Percentiles rank a stretch among this genome's conserved stretches.
phyloP scores from a whole-genome alignment of 2,888 invertebrate species.

The Scaptomyza caliginosa region DNA sequence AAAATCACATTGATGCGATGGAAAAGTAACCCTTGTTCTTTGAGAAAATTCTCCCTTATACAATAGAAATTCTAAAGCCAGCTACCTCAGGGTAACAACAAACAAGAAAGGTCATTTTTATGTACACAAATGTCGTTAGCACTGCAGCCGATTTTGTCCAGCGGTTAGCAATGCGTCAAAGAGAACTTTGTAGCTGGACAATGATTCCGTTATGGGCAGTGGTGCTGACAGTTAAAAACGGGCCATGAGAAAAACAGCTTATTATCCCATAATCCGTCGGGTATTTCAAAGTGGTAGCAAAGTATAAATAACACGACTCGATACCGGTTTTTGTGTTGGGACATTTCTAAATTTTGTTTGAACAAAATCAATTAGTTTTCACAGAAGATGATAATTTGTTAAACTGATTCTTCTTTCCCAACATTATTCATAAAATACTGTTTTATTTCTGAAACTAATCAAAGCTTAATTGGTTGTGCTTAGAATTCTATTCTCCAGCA shows the following conservation, averaged over 20 bases:
- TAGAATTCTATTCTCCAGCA: too few species aligned
- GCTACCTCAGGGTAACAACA: constrained; percentile 23
- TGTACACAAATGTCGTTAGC: constrained; percentile 3
- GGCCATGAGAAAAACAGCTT: constrained; percentile 65
- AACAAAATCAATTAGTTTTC: too few species aligned
- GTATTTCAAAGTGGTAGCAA: constrained; percentile 51
- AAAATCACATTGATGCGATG: constrained; percentile 18
- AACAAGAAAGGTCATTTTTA: constrained; percentile 47
- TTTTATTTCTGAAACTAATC: too few species aligned
- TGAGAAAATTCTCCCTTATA: constrained; percentile 22
- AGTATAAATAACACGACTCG: constrained; percentile 40
- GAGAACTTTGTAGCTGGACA: constrained; percentile 32
- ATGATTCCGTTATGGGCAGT: constrained; percentile 55
- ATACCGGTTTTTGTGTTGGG: constrained; percentile 58
- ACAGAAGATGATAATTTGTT: background rate
- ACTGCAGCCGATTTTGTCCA: constrained; percentile 50
- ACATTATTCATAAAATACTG: too few species aligned
- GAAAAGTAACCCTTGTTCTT: constrained; percentile 60
- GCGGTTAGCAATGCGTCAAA: constrained; percentile 43
- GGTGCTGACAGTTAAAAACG: constrained; percentile 28
- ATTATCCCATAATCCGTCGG: constrained; percentile 57
- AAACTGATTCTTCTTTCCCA: background rate
- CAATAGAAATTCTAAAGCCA: constrained; percentile 22
- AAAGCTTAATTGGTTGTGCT: too few species aligned
- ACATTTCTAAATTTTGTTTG: background rate